These are phyloP conservation scores for Salmo trutta DNA, from an alignment of 2,797 vertebrate genomes.

Conservation along the genomic window DNA sequence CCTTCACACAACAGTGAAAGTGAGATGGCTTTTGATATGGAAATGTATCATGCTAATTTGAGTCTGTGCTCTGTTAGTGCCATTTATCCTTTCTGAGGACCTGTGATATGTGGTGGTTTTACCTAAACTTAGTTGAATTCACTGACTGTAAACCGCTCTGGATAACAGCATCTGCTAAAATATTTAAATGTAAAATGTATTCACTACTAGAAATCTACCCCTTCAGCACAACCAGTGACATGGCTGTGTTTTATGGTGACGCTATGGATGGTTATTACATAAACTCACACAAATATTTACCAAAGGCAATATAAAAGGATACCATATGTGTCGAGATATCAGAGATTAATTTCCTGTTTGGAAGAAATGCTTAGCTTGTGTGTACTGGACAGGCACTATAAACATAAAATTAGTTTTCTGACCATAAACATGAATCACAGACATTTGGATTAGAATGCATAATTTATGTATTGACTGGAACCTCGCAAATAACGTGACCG, in stretches of 20 bases:
- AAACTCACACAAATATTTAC: constrained; percentile 28
- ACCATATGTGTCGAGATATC: constrained; percentile 16
- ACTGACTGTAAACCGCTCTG: not conserved
- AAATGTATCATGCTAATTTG: constrained; percentile 58
- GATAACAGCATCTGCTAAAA: not conserved
- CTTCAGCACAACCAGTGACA: not conserved
- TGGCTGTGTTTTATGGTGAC: not conserved
- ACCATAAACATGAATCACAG: constrained; percentile 22
- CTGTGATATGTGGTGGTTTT: not conserved
- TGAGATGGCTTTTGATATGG: constrained; percentile 51
- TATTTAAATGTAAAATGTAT: not conserved
- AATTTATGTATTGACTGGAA: constrained; percentile 26
- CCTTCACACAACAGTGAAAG: constrained; percentile 18
- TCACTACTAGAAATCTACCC: not conserved
- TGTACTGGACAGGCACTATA: constrained; percentile 37
- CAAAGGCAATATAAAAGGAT: constrained; percentile 8
- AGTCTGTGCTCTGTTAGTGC: not conserved
- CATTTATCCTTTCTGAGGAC: not conserved
- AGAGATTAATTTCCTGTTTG: constrained; percentile 62
- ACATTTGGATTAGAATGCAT: constrained; percentile 9
- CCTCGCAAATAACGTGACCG: constrained; percentile 4
- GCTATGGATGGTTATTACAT: constrained; percentile 33
- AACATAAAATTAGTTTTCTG: constrained; percentile 30
- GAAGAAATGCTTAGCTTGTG: constrained; percentile 23
- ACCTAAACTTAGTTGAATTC: not conserved